Conservation (phyloP, 2,113 vertebrate species). For the Pica pica region DNA sequence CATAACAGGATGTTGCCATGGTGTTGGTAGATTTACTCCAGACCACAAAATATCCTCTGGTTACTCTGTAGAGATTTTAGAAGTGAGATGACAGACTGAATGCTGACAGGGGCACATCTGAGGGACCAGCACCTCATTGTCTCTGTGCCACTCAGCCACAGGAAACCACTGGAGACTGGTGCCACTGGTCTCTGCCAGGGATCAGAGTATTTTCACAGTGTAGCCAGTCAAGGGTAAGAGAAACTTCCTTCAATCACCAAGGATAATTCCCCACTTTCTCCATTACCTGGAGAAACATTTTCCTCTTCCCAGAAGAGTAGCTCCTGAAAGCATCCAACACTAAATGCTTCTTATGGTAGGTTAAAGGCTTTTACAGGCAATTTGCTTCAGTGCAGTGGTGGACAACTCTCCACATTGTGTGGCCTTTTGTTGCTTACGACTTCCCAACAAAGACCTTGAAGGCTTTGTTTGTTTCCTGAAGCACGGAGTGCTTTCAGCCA, state of each 20-base stretch:
- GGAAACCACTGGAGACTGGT: neutral
- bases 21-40: neutral
- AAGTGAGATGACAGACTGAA: neutral
- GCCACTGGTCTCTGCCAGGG: neutral
- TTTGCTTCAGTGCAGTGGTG: constrained; percentile 17
- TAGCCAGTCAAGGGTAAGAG: neutral
- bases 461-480: constrained; percentile 36
- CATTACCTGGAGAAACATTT: constrained; percentile 47
- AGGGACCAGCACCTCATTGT: neutral
- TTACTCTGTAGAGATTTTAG: neutral
- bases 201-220: neutral
- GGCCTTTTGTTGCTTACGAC: constrained; percentile 38
- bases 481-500: neutral
- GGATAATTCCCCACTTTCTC: constrained; percentile 10
- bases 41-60: neutral
- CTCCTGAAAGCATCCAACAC: constrained; percentile 44
- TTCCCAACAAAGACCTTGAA: constrained; percentile 57
- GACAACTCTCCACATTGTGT: constrained; percentile 15
- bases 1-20: neutral
- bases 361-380: constrained; percentile 58
- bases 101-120: neutral
- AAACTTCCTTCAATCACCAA: constrained; percentile 3
- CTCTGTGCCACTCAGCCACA: neutral
- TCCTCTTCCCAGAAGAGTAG: constrained; percentile 51
- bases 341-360: constrained; percentile 51